Base-by-base conservation (phyloP, 64 coral and sea anemone species). In the Montipora efflorescens region DNA sequence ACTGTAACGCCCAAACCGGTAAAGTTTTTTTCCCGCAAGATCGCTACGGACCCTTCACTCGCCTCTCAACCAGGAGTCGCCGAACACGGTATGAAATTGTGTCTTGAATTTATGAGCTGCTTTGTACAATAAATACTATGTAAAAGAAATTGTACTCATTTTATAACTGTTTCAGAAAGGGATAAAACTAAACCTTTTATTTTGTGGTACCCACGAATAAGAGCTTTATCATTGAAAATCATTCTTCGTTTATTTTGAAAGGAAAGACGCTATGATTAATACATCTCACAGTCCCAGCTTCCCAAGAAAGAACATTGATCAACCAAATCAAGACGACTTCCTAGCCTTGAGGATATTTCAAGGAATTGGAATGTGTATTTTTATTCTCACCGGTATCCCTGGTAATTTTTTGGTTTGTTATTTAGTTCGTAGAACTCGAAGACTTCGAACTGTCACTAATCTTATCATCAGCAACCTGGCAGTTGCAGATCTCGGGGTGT, bases 371-470 rank as follows among this genome's bases (percentile, higher is more conserved):
- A 72, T 96, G 95, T 70, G 79, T 16, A 28, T 96, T 22, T 94
- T 96, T 73, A 77, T 96, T 23, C 59, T 96, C 13, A 94, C 95
- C 4, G 95, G 95, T 44, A 90, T 96, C 75, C 92, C 93, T 5
- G 95, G 95, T 43, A 96, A 96, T 62, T 62, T 92, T 53, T 49
- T 96, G 52, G 91, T 96, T 10, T 96, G 95, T 53, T 96, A 94
- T 69, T 81, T 96, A 11, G 95, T 96, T 62, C 87, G 91, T 7
- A 52, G 92, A 76, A 96, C 91, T 3, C 20, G 91, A 16, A 80
- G 95, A 28, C 92, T 96, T 79, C 88, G 92, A 77, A 96, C 95
- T 16, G 95, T 96, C 51, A 96, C 95, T 47, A 96, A 96, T 77
- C 62, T 94, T 2, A 96, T 96, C 16, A 94, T 96, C 4, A 92